Percentiles rank a stretch among this genome's conserved stretches.
phyloP scores from a whole-genome alignment of 2,888 invertebrate genomes.

The Coelopa pilipes region DNA sequence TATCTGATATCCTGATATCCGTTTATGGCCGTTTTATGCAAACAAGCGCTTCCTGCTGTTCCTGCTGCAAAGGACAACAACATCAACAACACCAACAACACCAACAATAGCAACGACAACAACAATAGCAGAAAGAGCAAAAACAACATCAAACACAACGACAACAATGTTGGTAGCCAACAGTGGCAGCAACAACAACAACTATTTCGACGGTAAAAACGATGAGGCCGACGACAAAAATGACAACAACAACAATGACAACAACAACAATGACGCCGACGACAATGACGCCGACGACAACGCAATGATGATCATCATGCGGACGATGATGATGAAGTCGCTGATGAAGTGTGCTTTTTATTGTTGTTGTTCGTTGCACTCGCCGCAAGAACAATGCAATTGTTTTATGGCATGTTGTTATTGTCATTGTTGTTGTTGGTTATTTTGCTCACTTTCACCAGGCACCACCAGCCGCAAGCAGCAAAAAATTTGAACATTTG shows the following conservation, averaged over 20 bases:
- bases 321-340: neutral
- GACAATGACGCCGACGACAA: no score
- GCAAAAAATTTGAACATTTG: slow-evolving; percentile 32
- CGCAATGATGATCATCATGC: neutral
- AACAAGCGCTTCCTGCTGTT: slow-evolving; percentile 33
- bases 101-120: no score
- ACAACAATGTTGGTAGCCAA: no score
- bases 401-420: slow-evolving; percentile 17
- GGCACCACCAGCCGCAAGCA: neutral
- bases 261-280: no score
- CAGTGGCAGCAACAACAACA: no score
- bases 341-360: slow-evolving; percentile 16
- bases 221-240: no score
- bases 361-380: slow-evolving; percentile 5
- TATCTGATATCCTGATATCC: slow-evolving; percentile 37
- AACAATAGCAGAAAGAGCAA: no score
- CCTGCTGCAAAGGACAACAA: neutral
- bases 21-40: slow-evolving; percentile 37
- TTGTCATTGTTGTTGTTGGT: slow-evolving; percentile 16
- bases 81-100: neutral
- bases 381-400: slow-evolving; percentile 34
- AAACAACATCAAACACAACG: no score
- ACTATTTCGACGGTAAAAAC: no score
- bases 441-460: slow-evolving; percentile 15
- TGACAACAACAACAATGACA: no score